A percentile compares a stretch with the other conserved stretches of the same genome.
Conservation (phyloP, 2,113 vertebrate genomes). For the Nesoenas mayeri region DNA sequence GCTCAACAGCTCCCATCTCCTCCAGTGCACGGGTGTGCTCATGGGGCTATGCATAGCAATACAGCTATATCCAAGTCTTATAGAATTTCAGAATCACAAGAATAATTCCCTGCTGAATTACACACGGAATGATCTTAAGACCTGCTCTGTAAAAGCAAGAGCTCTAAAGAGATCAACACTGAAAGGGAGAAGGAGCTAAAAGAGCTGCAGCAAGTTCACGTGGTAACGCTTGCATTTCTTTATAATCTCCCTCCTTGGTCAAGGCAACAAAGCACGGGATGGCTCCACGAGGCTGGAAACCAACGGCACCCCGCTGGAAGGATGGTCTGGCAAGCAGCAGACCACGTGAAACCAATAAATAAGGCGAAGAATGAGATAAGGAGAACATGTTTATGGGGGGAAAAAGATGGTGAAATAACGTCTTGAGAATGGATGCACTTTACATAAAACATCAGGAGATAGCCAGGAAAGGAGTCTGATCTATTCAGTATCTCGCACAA, state of each 20-base stretch:
- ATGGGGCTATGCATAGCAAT: neutral
- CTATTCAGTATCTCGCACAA: neutral
- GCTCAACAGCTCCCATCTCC: neutral
- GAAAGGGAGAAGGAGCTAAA: neutral
- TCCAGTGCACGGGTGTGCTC: neutral
- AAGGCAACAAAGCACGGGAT: neutral
- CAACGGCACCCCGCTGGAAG: neutral
- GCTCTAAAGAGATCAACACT: neutral
- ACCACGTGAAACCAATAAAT: neutral
- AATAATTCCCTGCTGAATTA: neutral
- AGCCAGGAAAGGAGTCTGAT: neutral
- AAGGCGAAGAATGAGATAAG: neutral
- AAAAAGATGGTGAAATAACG: neutral
- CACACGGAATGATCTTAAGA: neutral
- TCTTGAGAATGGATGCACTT: neutral
- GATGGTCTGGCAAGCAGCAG: neutral
- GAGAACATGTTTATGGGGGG: neutral
- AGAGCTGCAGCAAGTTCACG: neutral
- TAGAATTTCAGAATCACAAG: fast-evolving
- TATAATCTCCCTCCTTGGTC: neutral
- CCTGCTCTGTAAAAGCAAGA: neutral
- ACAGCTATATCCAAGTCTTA: neutral
- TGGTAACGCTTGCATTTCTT: neutral
- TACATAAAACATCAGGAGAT: neutral
- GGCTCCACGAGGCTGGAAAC: neutral